Base-by-base conservation (phyloP, 64 coral and sea anemone species). In the Pachyseris speciosa region DNA sequence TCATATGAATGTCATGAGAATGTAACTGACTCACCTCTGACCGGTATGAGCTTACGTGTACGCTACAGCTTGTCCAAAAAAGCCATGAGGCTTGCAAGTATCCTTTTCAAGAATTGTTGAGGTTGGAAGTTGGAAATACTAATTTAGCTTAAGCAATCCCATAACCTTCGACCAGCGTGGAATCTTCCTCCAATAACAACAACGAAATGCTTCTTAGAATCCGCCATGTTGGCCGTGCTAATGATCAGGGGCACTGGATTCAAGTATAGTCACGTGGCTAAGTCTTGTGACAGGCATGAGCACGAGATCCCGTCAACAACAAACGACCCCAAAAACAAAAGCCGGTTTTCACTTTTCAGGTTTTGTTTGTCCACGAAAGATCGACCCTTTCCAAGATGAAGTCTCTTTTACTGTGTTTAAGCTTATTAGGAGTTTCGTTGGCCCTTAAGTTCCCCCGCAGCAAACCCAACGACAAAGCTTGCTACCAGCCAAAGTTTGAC, bases 401-500 rank as follows among this genome's bases (percentile, higher is more conserved):
- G 88, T 80, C 33, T 8, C 8, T 90, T 28, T 40, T 90, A 37
- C 40, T 66, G n/a, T 40, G 34, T 12, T 45, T 90, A 20, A 51
- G 11, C 25, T 29, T 90, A 7, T 33, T 90, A 13, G 88, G 88
- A 44, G 9, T 81, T 8, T 40, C 59, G n/a, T 80, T 69, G 60
- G 42, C 20, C 27, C 25, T 63, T 16, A 81, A 40, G 28, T 90
- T 58, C 51, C 86, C 59, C 12, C 31, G 6, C 26, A 44, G 71
- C 39, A 77, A 38, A 43, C 9, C 1, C 43, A 32, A 13, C 61
- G 40, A 52, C 25, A 74, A 77, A 7, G 70, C 42, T 69, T 90
- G 89, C 43, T 92, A 92, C 49, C 22, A 85, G 22, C 79, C 66
- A 4, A 4, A 63, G 12, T 84, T 73, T 49, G 89, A 92, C 67